Evolutionary conservation across 2,797 vertebrate genomes (phyloP), one percentile per base, ranked within the genome.

Genomic region (Hippopotamyrus pictus): DNA sequence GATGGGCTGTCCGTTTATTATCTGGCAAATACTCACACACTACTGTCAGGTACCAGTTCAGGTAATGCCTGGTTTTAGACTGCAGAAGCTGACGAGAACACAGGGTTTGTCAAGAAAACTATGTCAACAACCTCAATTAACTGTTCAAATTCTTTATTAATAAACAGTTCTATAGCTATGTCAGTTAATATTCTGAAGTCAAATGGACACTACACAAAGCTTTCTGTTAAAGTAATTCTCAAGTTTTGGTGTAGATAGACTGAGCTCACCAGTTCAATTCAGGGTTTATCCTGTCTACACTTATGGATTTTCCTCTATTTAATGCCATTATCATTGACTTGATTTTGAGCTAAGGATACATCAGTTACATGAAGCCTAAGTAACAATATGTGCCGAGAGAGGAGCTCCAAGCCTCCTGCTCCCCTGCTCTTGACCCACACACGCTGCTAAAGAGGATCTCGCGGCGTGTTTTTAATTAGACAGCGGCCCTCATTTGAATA

Each of bases 351-450:
- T 87, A 5, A 59, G 3, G 37, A 46, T 44, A 9, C 85, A 41
- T 22, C 37, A 87, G 37, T 65, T 19, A 65, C 46, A 46, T n/a
- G 25, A 12, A 54, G 14, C 1, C 85, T 6, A 87, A 87, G 57
- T 59, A 46, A n/a, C 33, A 46, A 12, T 62, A 44, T 44, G 33
- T 8, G 86, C 54, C 19, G 53, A 62, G 54, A 62, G 54, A n/a
- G 22, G n/a, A 22, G 50, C 57, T 65, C 33, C 25, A 11, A 19
- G 17, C n/a, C 33, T 87, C 86, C 33, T 12, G 53, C 41, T 19
- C 25, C 51, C 8, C 73, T 94, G 92, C 93, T 93, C 93, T 94
- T 95, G 94, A 95, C 94, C 94, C 90, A 88, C 91, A 92, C 91
- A 88, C 9, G 37, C 90, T 51, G 92, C 91, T 92, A 44, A 69